Base-by-base conservation (phyloP, 2,113 vertebrate species). In the Bambusicola thoracicus region DNA sequence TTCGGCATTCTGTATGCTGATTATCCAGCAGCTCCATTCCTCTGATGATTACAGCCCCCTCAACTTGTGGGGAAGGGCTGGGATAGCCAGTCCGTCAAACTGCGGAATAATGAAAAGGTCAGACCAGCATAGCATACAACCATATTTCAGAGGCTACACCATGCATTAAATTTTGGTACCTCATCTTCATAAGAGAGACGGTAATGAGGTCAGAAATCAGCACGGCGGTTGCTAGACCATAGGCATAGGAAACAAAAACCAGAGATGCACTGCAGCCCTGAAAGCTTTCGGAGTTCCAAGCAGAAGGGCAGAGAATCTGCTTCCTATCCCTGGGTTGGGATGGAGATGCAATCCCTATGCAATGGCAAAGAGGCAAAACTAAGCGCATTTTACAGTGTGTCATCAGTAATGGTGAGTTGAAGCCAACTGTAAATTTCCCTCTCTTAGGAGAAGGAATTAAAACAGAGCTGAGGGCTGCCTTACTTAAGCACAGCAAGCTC, bases 21-120 rank as follows among this genome's bases (percentile, higher is more conserved):
- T 96, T 85, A 93, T 58, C 83, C 59, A 72, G 74, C 75, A 34
- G 86, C 79, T 88, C 82, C 70, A 22, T 49, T 75, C 69, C 79
- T 94, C 77, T 7, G 40, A 30, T 70, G 61, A 14, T 94, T 84
- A 81, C 43, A 87, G 53, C 20, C 76, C 51, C 59, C 75, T 76
- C 78, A 36, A 38, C 49, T 51, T 89, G 66, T 34, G 80, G 92
- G 59, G 62, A 62, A 72, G 67, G 79, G n/a, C 61, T 80, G 67
- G 91, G 53, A 18, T 3, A 62, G 83, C 63, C 87, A 85, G 41
- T 85, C 93, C 93, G 29, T 93, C 95, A 76, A 90, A 85, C 40
- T 36, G 74, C 75, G 76, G 53, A 77, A 81, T 69, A 89, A 72
- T 62, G 75, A 95, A 96, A 97, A 97, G 95, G 96, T 96, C 95